A percentile compares a stretch with the other conserved stretches of the same genome.
These are phyloP conservation scores for Protonemura montana DNA, from an alignment of 2,888 invertebrate species.

Conservation along the genomic window DNA sequence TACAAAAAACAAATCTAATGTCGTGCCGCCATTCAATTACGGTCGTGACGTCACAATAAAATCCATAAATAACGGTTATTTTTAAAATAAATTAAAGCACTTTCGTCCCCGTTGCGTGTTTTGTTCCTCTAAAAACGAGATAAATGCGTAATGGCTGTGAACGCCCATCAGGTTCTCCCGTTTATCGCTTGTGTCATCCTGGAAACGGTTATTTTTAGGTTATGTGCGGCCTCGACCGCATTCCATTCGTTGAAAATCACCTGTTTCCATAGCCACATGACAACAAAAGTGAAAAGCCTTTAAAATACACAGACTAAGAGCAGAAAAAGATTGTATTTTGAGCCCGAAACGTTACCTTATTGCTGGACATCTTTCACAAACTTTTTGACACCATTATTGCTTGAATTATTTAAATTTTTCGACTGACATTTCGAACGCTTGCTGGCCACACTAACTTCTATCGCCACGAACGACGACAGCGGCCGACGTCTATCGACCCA, in stretches of 20 bases:
- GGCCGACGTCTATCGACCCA: background rate
- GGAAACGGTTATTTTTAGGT: background rate
- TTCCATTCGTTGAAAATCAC: background rate
- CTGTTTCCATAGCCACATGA: conserved; percentile 7
- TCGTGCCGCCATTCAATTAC: background rate
- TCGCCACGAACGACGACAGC: background rate
- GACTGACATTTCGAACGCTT: background rate
- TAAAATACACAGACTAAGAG: background rate
- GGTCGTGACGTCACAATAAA: background rate
- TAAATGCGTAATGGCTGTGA: background rate
- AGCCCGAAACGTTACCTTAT: background rate
- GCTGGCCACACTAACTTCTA: background rate
- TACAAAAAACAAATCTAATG: background rate
- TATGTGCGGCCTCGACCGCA: background rate
- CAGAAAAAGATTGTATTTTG: too few species aligned
- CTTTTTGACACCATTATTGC: background rate
- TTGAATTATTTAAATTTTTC: background rate
- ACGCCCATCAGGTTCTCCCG: background rate
- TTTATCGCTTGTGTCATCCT: background rate
- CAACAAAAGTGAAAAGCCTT: background rate
- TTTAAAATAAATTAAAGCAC: background rate
- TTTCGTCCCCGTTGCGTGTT: background rate
- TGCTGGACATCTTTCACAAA: background rate
- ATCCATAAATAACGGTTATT: background rate
- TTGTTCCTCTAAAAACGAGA: background rate